These are phyloP conservation scores for Thaumetopoea pityocampa DNA, from an alignment of 1,140 invertebrate genomes.

Conservation along the genomic window DNA sequence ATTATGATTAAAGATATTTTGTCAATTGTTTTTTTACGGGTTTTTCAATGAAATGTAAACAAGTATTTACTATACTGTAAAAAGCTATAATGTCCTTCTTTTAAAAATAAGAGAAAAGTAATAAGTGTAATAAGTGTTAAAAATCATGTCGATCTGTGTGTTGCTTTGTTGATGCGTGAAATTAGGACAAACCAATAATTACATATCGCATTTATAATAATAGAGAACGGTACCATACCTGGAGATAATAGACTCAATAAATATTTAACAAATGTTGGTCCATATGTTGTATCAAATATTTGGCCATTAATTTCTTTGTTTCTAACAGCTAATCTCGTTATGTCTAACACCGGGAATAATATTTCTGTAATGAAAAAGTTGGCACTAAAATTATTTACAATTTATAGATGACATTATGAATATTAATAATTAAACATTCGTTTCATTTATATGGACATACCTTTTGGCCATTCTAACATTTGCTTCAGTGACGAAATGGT, in stretches of 20 bases:
- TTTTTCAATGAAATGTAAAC: too few relatives aligned
- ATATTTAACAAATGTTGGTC: conserved; percentile 55
- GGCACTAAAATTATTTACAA: neutral
- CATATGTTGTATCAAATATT: conserved; percentile 75
- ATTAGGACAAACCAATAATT: too few relatives aligned
- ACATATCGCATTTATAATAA: too few relatives aligned
- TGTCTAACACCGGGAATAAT: conserved; percentile 91
- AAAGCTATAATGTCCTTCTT: too few relatives aligned
- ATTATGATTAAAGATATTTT: too few relatives aligned
- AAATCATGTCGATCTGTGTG: too few relatives aligned
- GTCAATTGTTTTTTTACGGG: too few relatives aligned
- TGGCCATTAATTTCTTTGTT: conserved; percentile 76
- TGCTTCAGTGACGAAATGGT: conserved; percentile 79
- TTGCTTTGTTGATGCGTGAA: too few relatives aligned
- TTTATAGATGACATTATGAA: neutral
- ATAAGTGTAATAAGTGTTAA: too few relatives aligned
- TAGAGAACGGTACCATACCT: too few relatives aligned
- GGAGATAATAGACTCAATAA: conserved; percentile 50
- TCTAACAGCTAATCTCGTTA: conserved; percentile 86
- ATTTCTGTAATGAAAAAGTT: conserved; percentile 77
- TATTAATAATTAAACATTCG: neutral
- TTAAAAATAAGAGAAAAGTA: too few relatives aligned
- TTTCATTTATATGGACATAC: conserved; percentile 48
- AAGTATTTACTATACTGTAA: too few relatives aligned
- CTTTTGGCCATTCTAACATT: conserved; percentile 86